A percentile compares a stretch with the other conserved stretches of the same genome.
Evolutionary conservation across 1,140 invertebrate species (phyloP).

Genomic region (Heliothis virescens): DNA sequence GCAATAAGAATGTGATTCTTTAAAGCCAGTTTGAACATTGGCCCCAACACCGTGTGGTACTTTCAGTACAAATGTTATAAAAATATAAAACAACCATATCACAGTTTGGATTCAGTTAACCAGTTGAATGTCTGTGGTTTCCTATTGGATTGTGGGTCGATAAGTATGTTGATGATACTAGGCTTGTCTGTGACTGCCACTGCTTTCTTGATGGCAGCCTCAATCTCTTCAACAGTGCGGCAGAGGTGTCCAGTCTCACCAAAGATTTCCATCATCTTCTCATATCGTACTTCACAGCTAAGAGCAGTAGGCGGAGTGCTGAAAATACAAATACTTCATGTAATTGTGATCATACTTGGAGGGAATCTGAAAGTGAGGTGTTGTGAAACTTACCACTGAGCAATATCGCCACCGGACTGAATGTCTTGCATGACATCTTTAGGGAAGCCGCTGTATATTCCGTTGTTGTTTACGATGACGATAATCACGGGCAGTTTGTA

Average conservation of each 20-base stretch:
- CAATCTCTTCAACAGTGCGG: constrained; percentile 91
- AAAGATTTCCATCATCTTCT: constrained; percentile 96
- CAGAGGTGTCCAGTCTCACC: constrained; percentile 93
- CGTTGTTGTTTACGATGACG: constrained; percentile 98
- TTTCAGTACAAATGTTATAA: neutral
- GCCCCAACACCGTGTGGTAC: constrained; percentile 19
- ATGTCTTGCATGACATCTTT: constrained; percentile 91
- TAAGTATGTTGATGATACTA: constrained; percentile 96
- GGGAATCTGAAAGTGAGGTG: neutral
- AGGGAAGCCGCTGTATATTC: constrained; percentile 96
- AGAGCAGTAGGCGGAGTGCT: constrained; percentile 94
- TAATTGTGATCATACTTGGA: neutral
- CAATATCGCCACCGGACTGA: constrained; percentile 88
- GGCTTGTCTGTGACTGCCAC: constrained; percentile 91
- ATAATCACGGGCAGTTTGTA: constrained; percentile 97
- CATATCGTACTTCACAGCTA: constrained; percentile 93
- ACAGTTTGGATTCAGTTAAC: constrained; percentile 96
- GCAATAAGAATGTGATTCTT: constrained; percentile 24
- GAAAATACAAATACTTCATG: constrained; percentile 60
- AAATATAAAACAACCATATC: constrained; percentile 63
- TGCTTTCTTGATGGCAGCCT: constrained; percentile 89
- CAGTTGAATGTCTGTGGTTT: constrained; percentile 96
- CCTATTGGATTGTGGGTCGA: constrained; percentile 94
- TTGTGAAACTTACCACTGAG: constrained; percentile 86
- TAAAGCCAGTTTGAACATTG: neutral